phyloP scores from a whole-genome alignment of 2,113 vertebrate genomes.

The Vulpes vulpes region DNA sequence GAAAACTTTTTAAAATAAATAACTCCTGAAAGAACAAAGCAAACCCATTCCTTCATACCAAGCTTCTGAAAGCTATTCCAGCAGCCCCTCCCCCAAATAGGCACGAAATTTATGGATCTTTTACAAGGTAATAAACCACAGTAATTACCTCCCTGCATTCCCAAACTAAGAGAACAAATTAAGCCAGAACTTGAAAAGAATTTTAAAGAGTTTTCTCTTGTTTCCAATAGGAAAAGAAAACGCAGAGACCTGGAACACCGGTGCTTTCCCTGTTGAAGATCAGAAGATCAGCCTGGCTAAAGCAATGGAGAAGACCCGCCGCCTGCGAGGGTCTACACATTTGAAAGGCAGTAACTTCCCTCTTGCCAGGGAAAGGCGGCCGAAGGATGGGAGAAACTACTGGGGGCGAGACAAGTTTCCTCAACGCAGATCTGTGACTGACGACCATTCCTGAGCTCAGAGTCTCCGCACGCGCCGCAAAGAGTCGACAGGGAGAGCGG shows the following conservation, averaged over 20 bases:
- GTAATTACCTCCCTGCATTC: constrained; percentile 88
- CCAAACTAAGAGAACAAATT: constrained; percentile 88
- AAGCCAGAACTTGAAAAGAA: constrained; percentile 85
- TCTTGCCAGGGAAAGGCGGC: neutral
- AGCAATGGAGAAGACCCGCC: neutral
- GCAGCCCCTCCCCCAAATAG: constrained; percentile 84
- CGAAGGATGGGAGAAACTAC: neutral
- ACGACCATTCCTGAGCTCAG: neutral
- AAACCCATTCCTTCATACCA: constrained; percentile 67
- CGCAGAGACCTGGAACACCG: constrained; percentile 41
- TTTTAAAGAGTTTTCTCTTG: constrained; percentile 78
- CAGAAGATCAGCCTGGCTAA: neutral
- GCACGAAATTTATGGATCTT: constrained; percentile 89
- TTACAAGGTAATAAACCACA: constrained; percentile 91
- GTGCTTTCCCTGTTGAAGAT: constrained; percentile 62
- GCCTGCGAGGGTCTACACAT: constrained; percentile 36
- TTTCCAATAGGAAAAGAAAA: constrained; percentile 64
- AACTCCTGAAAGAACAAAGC: constrained; percentile 75
- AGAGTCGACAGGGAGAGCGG: constrained; percentile 28
- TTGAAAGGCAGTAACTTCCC: constrained; percentile 44
- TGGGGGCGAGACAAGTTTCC: neutral
- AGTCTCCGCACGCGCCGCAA: constrained; percentile 4
- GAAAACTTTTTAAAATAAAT: constrained; percentile 74
- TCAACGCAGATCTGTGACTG: constrained; percentile 12
- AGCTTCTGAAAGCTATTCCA: constrained; percentile 85